phyloP scores from a whole-genome alignment of 2,797 vertebrate species.

The Phoxinus dragarum region DNA sequence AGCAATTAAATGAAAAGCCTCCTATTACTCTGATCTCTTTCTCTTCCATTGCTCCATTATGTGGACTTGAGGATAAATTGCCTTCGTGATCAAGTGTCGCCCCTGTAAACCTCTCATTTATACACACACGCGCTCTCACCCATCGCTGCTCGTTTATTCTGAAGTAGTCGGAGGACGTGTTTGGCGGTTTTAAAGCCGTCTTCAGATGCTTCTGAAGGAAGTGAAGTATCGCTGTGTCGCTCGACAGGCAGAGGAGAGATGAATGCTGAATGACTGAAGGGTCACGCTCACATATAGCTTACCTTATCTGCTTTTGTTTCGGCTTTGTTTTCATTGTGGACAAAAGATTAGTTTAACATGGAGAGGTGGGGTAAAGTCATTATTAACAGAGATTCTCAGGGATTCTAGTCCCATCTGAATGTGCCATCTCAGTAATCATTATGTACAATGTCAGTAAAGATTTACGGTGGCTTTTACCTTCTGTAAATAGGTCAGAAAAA shows the following conservation, averaged over 20 bases:
- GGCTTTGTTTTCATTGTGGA: background rate
- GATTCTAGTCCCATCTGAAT: too few species aligned
- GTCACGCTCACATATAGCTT: background rate
- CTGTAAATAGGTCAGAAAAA: too few species aligned
- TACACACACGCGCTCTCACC: background rate
- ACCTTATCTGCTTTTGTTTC: background rate
- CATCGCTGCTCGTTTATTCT: conserved; percentile 1
- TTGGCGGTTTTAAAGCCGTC: conserved; percentile 7
- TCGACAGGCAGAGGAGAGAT: background rate
- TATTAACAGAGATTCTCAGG: too few species aligned
- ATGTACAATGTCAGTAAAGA: too few species aligned
- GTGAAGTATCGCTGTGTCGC: conserved; percentile 9
- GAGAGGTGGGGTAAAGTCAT: too few species aligned
- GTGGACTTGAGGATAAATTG: conserved; percentile 18
- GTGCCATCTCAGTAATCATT: too few species aligned
- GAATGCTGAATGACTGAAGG: conserved; percentile 8
- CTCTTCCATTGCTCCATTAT: conserved; percentile 58
- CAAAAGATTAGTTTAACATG: background rate
- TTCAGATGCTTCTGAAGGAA: conserved; percentile 16
- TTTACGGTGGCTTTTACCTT: too few species aligned
- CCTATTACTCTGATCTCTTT: conserved; percentile 28
- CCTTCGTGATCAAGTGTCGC: conserved; percentile 34
- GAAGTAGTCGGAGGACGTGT: conserved; percentile 9
- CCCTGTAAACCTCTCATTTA: conserved; percentile 2
- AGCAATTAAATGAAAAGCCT: conserved; percentile 55